Evolutionary conservation across 2,113 vertebrate species (phyloP).

Genomic region (Condylura cristata): DNA sequence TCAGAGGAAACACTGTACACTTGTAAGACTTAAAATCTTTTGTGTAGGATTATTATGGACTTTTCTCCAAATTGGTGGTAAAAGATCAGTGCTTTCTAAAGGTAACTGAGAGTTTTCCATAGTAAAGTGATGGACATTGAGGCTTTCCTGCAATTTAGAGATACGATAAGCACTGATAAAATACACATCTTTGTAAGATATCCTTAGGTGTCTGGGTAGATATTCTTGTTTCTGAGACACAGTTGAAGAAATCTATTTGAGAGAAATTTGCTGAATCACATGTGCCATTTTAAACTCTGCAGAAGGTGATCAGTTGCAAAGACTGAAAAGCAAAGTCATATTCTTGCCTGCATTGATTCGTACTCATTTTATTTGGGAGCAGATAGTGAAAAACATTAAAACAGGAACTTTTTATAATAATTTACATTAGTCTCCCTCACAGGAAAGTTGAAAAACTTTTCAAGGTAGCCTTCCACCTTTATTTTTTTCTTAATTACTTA

Average conservation of each 20-base stretch:
- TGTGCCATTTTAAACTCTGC: not conserved
- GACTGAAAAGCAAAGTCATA: not conserved
- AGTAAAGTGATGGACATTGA: not conserved
- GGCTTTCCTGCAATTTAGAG: not conserved
- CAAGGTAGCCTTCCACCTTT: not conserved
- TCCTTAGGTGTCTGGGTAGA: not conserved
- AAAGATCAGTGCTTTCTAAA: not conserved
- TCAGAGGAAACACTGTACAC: not conserved
- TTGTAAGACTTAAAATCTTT: not conserved
- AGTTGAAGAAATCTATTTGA: too few relatives aligned
- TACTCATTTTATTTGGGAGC: not conserved
- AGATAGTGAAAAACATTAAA: not conserved
- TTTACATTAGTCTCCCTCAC: not conserved
- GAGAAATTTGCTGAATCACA: too few relatives aligned
- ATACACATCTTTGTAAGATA: not conserved
- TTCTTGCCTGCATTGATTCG: not conserved
- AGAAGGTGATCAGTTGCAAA: not conserved
- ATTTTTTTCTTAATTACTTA: conserved; percentile 38
- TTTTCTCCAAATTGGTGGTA: not conserved
- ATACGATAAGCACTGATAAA: not conserved
- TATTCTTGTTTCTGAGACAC: too few relatives aligned
- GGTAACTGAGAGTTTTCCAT: not conserved
- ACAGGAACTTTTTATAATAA: not conserved
- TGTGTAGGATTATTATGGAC: not conserved
- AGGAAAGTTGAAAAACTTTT: not conserved